Conservation (phyloP, 2,113 vertebrate genomes). For the Drymodes brunneopygia region DNA sequence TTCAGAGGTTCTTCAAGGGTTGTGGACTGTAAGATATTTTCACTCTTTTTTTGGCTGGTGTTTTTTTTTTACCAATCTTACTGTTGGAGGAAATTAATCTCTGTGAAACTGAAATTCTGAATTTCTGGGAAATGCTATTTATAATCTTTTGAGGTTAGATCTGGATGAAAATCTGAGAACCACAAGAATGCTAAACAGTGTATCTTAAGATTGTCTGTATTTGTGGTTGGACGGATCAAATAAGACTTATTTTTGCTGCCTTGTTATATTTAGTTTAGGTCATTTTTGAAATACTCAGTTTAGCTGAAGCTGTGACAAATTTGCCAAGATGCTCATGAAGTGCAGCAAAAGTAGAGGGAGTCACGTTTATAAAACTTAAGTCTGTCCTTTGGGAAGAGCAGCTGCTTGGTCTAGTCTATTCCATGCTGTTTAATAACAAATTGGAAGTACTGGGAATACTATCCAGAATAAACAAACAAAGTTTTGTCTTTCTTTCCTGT, state of each 20-base stretch:
- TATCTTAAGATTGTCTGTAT: not conserved
- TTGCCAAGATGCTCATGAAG: not conserved
- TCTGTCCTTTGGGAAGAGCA: not conserved
- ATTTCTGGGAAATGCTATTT: not conserved
- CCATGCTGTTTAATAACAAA: not conserved
- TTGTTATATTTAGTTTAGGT: not conserved
- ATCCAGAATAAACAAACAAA: not conserved
- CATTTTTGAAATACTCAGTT: not conserved
- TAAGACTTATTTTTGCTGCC: not conserved
- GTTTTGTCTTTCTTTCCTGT: not conserved
- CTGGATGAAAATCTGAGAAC: not conserved
- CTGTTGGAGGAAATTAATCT: not conserved
- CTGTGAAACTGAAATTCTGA: not conserved
- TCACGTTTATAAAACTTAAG: not conserved
- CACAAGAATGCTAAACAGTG: not conserved
- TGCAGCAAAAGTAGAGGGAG: not conserved
- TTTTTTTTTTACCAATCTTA: rapidly evolving
- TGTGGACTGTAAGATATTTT: not conserved
- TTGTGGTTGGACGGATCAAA: not conserved
- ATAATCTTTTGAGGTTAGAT: not conserved
- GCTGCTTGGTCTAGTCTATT: not conserved
- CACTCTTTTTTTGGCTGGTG: rapidly evolving
- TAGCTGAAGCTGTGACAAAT: not conserved
- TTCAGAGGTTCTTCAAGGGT: not conserved
- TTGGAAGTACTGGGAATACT: not conserved